phyloP scores from a whole-genome alignment of 2,888 invertebrate genomes.

The Sthenelais limicola region DNA sequence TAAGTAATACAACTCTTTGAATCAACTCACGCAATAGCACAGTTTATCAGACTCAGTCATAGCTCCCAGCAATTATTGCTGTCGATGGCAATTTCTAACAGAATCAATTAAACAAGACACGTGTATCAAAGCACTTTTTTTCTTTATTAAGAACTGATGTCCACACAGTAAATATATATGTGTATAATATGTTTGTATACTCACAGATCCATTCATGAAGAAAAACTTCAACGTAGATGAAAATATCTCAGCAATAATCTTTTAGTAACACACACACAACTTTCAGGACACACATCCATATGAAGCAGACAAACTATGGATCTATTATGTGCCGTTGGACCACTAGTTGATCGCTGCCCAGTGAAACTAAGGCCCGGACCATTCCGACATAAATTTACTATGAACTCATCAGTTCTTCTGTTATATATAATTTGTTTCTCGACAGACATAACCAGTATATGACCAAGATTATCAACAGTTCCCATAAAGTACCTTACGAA shows the following conservation, averaged over 20 bases:
- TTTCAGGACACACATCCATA: conserved; percentile 3
- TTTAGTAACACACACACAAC: conserved; percentile 13
- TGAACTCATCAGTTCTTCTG: conserved; percentile 31
- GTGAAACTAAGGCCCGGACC: not conserved
- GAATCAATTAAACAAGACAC: not conserved
- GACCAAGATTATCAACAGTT: too few relatives aligned
- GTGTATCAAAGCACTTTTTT: conserved; percentile 9
- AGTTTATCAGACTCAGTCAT: too few relatives aligned
- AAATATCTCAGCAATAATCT: conserved; percentile 25
- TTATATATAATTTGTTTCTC: too few relatives aligned
- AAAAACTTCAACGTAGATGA: conserved; percentile 29
- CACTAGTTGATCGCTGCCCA: too few relatives aligned
- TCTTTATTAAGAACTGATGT: conserved; percentile 37
- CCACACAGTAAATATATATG: conserved; percentile 33
- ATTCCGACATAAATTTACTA: conserved; percentile 29
- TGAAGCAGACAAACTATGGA: too few relatives aligned
- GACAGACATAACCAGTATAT: too few relatives aligned
- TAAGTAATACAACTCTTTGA: too few relatives aligned
- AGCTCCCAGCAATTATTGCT: too few relatives aligned
- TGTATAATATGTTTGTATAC: not conserved
- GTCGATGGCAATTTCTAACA: not conserved
- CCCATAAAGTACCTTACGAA: too few relatives aligned
- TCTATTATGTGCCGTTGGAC: too few relatives aligned
- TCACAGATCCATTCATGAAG: conserved; percentile 17
- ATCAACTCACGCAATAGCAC: too few relatives aligned